Percentiles rank a stretch among this genome's conserved stretches.
phyloP scores from a whole-genome alignment of 2,113 vertebrate species.

The Perca fluviatilis region DNA sequence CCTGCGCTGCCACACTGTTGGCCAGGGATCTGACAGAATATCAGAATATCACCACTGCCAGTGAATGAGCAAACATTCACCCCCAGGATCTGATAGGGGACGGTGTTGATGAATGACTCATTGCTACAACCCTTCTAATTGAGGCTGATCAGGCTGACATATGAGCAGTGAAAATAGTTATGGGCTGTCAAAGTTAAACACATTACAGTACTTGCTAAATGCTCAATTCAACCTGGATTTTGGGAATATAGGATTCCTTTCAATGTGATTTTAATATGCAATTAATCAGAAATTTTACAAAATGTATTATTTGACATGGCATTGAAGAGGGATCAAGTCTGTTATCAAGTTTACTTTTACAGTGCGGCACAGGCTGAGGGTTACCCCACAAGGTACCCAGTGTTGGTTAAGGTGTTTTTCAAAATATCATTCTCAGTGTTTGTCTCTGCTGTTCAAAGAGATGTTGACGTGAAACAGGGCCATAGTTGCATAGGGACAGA shows the following conservation, averaged over 20 bases:
- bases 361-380: not conserved
- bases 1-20: conserved; percentile 65
- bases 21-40: conserved; percentile 73
- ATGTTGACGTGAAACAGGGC: conserved; percentile 60
- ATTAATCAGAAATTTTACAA: not conserved
- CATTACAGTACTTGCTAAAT: conserved; percentile 3
- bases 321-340: not conserved
- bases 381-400: conserved; percentile 22
- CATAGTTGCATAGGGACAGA: conserved; percentile 33
- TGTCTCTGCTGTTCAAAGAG: conserved; percentile 57
- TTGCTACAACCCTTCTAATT: conserved; percentile 67
- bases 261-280: not conserved
- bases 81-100: conserved; percentile 72
- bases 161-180: conserved; percentile 59
- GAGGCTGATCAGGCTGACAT: conserved; percentile 67
- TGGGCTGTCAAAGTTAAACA: conserved; percentile 52
- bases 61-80: conserved; percentile 72
- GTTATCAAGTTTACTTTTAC: not conserved
- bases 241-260: not conserved
- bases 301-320: not conserved
- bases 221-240: conserved; percentile 15
- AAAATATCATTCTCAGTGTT: conserved; percentile 57
- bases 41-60: conserved; percentile 63
- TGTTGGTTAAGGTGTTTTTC: conserved; percentile 56
- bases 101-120: conserved; percentile 76